A percentile compares a stretch with the other conserved stretches of the same genome.
phyloP scores from a whole-genome alignment of 2,113 vertebrate genomes.

The Callaeas wilsoni region DNA sequence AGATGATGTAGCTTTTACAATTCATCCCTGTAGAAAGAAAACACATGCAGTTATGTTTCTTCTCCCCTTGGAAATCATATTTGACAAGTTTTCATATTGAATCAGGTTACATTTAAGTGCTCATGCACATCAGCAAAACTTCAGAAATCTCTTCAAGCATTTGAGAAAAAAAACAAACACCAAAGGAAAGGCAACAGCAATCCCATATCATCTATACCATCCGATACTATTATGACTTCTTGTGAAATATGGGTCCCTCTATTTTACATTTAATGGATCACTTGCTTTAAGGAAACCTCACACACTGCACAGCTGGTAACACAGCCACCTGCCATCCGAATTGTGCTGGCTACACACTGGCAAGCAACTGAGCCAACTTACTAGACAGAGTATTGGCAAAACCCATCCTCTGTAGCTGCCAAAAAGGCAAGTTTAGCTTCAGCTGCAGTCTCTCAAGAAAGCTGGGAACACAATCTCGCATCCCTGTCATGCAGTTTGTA shows the following conservation, averaged over 20 bases:
- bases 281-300: background rate
- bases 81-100: background rate
- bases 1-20: slow-evolving; percentile 83
- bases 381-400: slow-evolving; percentile 12
- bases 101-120: background rate
- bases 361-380: background rate
- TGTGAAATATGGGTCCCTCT: background rate
- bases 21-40: slow-evolving; percentile 87
- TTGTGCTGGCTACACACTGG: background rate
- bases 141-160: background rate
- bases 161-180: background rate
- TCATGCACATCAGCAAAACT: slow-evolving; percentile 17
- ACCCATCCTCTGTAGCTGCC: background rate
- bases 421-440: background rate
- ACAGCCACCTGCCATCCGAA: background rate
- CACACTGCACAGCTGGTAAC: background rate
- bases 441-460: background rate
- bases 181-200: slow-evolving; percentile 44
- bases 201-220: background rate
- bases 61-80: background rate
- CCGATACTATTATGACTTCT: background rate
- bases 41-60: slow-evolving; percentile 51
- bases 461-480: background rate
- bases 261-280: background rate
- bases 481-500: background rate